Base-by-base conservation (phyloP, 2,797 vertebrate genomes). In the Discoglossus pictus region DNA sequence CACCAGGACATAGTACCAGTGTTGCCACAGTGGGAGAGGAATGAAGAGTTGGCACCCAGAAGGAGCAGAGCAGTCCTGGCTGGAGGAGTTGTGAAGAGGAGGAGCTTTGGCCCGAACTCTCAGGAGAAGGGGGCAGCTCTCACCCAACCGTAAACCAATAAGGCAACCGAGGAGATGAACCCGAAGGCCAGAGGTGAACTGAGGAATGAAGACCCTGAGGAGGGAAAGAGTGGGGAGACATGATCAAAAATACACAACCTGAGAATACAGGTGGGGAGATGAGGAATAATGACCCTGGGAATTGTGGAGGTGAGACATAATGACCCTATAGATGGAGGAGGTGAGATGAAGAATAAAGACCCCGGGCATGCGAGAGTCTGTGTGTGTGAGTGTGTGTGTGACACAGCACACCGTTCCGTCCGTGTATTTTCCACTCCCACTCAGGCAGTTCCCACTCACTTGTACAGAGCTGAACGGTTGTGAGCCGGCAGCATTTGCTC, bases 1-100 rank as follows among this genome's bases (percentile, higher is more conserved):
- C 85, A 98, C 92, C 64, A 96, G 86, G 75, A 99, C 89, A 10
- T 98, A 99, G 88, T 97, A 94, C 97, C 97, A 99, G 69, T 94
- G 93, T 50, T 97, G 94, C 97, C 97, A 99, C 73, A 92, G 91
- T 12, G 97, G 93, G 53, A 93, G 80, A 0, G 87, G 82, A 58
- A 94, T 80, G 18, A 88, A 88, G 76, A 98, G 84, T 73, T 93
- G 92, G 77, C 96, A 98, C 17, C 87, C 83, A 2, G 74, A 50
- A 23, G 83, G 87, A 70, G 90, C 87, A 65, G 87, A 84, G 83
- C 97, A 99, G 88, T 94, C 91, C 65, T 92, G 79, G 2, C 90
- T 86, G 1, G 92, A 97, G 70, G 97, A 98, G 84, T 99, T 99
- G 82, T 97, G 95, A 73, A 99, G 82, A 0, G 97, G 97, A 1